Conservation (phyloP, 2,888 invertebrate species). For the Caenorhabditis becei region DNA sequence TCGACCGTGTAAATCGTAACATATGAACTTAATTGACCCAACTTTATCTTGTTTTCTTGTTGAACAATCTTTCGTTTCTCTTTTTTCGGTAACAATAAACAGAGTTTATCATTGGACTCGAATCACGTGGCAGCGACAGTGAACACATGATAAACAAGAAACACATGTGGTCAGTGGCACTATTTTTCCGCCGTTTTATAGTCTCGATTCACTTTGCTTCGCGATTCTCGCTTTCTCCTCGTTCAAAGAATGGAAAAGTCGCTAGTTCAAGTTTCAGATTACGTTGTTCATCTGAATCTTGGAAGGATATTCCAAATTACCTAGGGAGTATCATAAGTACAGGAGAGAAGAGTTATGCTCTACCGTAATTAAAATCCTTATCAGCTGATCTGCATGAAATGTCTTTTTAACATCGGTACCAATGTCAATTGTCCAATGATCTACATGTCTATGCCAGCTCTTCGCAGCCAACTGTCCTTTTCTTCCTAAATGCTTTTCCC, state of each 20-base stretch:
- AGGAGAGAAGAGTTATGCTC: too few species aligned
- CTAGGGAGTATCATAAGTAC: too few species aligned
- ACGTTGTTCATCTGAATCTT: too few species aligned
- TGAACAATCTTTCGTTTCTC: background rate
- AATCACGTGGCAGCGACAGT: slow-evolving; percentile 25
- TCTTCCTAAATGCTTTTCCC: background rate
- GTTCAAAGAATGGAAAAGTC: too few species aligned
- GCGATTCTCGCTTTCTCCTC: background rate
- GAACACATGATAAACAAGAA: slow-evolving; percentile 48
- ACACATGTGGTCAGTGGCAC: slow-evolving; percentile 22
- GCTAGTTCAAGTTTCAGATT: too few species aligned
- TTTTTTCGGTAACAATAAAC: slow-evolving; percentile 6
- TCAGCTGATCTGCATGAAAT: too few species aligned
- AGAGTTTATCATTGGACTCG: slow-evolving; percentile 21
- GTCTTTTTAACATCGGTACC: too few species aligned
- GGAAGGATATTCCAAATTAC: too few species aligned
- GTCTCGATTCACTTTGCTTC: background rate
- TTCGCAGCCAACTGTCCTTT: slow-evolving; percentile 19
- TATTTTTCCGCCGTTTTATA: background rate
- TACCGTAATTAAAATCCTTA: too few species aligned
- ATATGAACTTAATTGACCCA: slow-evolving; percentile 5
- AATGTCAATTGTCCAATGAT: too few species aligned
- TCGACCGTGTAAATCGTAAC: background rate
- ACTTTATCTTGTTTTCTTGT: slow-evolving; percentile 10
- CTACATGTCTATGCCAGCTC: too few species aligned